A percentile compares a stretch with the other conserved stretches of the same genome.
phyloP scores from a whole-genome alignment of 35 echinoderm and acorn worm genomes.

The Heliocidaris erythrogramma region DNA sequence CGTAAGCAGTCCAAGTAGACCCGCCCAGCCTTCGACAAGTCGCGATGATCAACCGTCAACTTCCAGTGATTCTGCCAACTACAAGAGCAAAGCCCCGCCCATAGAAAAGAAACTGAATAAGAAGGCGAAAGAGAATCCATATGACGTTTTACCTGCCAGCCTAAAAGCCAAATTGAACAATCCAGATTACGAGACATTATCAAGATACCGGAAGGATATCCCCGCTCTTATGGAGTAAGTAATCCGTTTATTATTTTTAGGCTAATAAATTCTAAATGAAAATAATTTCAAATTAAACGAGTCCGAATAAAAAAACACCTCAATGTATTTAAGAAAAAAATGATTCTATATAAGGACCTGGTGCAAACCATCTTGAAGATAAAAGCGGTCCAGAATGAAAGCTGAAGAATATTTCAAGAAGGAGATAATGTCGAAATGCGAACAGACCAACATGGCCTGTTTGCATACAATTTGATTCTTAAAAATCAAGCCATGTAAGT shows the following conservation, averaged over 20 bases:
- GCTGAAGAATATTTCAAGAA: too few species aligned
- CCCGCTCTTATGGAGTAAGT: not conserved
- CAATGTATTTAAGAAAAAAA: too few species aligned
- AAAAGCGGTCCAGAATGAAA: too few species aligned
- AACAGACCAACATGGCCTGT: too few species aligned
- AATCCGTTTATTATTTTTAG: not conserved
- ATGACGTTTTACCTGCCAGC: constrained; percentile 22
- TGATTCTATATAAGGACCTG: too few species aligned
- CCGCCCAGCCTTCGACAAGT: constrained; percentile 14
- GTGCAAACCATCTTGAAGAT: too few species aligned
- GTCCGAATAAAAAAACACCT: not conserved
- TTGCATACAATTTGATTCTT: too few species aligned
- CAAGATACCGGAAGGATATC: constrained; percentile 50
- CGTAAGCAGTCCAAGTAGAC: not conserved
- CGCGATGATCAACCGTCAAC: not conserved
- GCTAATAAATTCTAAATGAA: not conserved
- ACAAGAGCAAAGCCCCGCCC: constrained; percentile 37
- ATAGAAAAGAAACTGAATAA: constrained; percentile 42
- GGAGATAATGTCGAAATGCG: too few species aligned
- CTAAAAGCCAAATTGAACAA: constrained; percentile 18
- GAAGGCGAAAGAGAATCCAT: constrained; percentile 57
- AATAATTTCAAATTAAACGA: not conserved
- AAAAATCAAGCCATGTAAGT: too few species aligned
- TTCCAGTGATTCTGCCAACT: not conserved
- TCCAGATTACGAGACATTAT: constrained; percentile 35